Conservation (phyloP, 2,888 invertebrate species). For the Steinernema carpocapsae region DNA sequence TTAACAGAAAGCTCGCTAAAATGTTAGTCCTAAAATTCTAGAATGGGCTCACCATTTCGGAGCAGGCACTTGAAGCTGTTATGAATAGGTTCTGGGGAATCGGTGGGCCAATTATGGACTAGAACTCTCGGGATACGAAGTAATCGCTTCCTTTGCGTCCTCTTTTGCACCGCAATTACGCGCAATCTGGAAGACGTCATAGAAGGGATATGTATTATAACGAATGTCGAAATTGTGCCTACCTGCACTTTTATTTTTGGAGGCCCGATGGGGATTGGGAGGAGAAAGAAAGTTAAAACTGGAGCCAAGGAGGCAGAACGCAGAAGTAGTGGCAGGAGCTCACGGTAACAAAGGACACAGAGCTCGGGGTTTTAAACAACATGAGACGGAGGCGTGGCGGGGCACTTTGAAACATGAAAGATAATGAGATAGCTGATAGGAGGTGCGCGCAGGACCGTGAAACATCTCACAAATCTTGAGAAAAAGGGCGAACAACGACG, state of each 20-base stretch:
- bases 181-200: background rate
- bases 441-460: too few relatives aligned
- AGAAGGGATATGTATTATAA: background rate
- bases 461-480: too few relatives aligned
- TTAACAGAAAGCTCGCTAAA: background rate
- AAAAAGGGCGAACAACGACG: too few relatives aligned
- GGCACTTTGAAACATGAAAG: too few relatives aligned
- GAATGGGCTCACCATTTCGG: background rate
- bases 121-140: slow-evolving; percentile 7
- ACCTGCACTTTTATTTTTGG: slow-evolving; percentile 23
- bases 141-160: slow-evolving; percentile 21
- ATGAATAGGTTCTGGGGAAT: slow-evolving; percentile 6
- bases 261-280: background rate
- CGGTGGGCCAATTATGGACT: slow-evolving; percentile 12
- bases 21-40: background rate
- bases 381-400: too few relatives aligned
- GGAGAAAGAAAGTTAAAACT: slow-evolving; percentile 14
- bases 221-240: background rate
- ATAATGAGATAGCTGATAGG: too few relatives aligned
- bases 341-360: too few relatives aligned
- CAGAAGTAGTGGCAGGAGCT: too few relatives aligned
- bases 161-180: slow-evolving; percentile 21
- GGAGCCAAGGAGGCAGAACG: too few relatives aligned
- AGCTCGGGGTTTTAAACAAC: too few relatives aligned
- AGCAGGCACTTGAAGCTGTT: background rate